Percentiles rank a stretch among this genome's conserved stretches.
Conservation (phyloP, 2,113 vertebrate species). For the Anthoscopus minutus region DNA sequence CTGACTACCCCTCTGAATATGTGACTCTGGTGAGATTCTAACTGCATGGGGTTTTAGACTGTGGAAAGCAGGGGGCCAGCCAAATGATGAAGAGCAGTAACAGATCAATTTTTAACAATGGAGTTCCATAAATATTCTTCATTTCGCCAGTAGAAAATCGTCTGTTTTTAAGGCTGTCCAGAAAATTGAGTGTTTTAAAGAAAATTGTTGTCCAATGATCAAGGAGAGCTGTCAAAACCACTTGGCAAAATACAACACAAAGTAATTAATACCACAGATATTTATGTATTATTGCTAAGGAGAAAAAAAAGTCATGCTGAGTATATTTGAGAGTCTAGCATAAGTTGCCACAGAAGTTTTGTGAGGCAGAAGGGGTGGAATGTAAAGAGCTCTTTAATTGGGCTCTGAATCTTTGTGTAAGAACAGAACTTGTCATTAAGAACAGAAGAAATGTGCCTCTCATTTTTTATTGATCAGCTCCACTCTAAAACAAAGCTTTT, state of each 20-base stretch:
- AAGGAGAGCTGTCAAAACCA: conserved; percentile 1
- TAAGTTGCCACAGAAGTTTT: neutral
- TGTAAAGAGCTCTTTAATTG: neutral
- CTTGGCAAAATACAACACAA: neutral
- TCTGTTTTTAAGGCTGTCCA: neutral
- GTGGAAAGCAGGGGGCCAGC: neutral
- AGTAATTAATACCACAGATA: neutral
- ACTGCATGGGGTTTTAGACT: neutral
- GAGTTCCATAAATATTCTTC: neutral
- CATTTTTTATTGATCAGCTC: accelerated
- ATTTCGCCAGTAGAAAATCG: neutral
- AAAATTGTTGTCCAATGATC: conserved; percentile 7
- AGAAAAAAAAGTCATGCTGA: neutral
- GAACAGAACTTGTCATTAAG: neutral
- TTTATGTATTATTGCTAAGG: neutral
- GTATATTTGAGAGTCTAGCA: neutral
- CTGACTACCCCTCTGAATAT: neutral
- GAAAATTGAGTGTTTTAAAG: conserved; percentile 11
- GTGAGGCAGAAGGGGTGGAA: neutral
- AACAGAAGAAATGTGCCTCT: neutral
- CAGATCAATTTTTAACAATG: neutral
- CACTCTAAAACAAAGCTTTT: neutral
- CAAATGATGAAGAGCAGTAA: neutral
- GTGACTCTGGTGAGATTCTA: neutral
- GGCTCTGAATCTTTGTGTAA: neutral